Base-by-base conservation (phyloP, 2,888 invertebrate genomes). In the Teleogryllus oceanicus region DNA sequence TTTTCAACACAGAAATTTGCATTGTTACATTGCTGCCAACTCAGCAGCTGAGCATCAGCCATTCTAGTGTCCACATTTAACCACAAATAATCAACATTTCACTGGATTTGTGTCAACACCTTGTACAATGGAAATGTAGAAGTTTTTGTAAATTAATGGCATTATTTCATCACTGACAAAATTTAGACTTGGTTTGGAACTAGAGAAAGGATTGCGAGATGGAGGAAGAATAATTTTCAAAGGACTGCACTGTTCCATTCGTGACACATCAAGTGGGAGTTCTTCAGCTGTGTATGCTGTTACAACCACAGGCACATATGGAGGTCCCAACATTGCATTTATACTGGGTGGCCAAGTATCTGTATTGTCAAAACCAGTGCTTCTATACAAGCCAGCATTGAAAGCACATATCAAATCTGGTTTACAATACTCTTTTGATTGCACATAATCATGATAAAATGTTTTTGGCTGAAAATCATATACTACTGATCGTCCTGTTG, bases 141-240 rank as follows among this genome's bases (percentile, higher is more conserved):
- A 91, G 87, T 94, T 94, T 85, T 93, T 94, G 84, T 92, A 94
- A 84, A 93, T 89, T 80, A 94, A 86, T 0, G 94, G 93, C 77
- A 89, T 90, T 77, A 90, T 90, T 82, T 93, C 91, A 84, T 94
- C 94, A 11, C 92, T 92, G 18, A 94, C 92, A 83, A 94, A 93
- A 84, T 94, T 94, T 78, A 93, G 89, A 83, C 93, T 93, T 0
- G 94, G 94, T 82, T 92, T 89, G 0, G 91, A 89, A 76, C 93
- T 93, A 0, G 92, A 89, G 83, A 91, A 94, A 0, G 90, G 90
- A 86, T 94, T 94, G 62, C 86, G 87, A 18, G 88, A 88, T 0
- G 92, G 90, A 12, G 90, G 89, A 0, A 90, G 84, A 12, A 92
- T 84, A 0, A 91, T 85, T 75, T 89, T 88, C 49, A 90, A 85